A percentile compares a stretch with the other conserved stretches of the same genome.
Evolutionary conservation across 92 coral and sea anemone genomes (phyloP).

Genomic region (Ricordea florida): DNA sequence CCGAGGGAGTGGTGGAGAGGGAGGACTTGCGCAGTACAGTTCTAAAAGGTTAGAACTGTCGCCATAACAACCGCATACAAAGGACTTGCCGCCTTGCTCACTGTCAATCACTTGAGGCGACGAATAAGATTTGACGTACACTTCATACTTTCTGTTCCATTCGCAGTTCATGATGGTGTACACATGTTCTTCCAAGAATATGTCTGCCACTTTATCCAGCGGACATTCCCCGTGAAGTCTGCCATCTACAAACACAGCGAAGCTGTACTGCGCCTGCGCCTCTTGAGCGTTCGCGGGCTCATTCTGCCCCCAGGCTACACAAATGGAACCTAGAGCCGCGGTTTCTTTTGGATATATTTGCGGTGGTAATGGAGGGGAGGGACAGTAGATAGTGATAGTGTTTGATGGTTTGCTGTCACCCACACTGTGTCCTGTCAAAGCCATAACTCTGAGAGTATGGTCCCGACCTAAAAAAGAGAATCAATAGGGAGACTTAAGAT

Average conservation of each 20-base stretch:
- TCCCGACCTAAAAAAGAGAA: conserved; percentile 20
- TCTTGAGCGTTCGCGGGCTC: neutral
- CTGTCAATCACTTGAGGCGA: conserved; percentile 52
- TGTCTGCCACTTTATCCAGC: conserved; percentile 50
- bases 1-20: conserved; percentile 46
- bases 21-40: conserved; percentile 56
- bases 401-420: conserved; percentile 83
- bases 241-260: conserved; percentile 72
- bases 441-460: conserved; percentile 48
- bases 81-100: neutral
- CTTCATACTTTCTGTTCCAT: conserved; percentile 55
- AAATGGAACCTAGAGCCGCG: conserved; percentile 35
- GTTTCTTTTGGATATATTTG: conserved; percentile 44
- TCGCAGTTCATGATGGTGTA: conserved; percentile 57
- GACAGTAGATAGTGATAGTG: conserved; percentile 55
- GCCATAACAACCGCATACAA: conserved; percentile 84
- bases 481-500: no score
- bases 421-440: conserved; percentile 75
- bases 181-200: conserved; percentile 51
- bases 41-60: conserved; percentile 58
- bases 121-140: conserved; percentile 62
- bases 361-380: conserved; percentile 74
- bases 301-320: conserved; percentile 61
- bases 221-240: conserved; percentile 69
- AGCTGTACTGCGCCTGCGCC: conserved; percentile 47